Percentiles rank a stretch among this genome's conserved stretches.
Conservation (phyloP, 2,797 vertebrate species). For the Xiphorhynchus erythropygius region DNA sequence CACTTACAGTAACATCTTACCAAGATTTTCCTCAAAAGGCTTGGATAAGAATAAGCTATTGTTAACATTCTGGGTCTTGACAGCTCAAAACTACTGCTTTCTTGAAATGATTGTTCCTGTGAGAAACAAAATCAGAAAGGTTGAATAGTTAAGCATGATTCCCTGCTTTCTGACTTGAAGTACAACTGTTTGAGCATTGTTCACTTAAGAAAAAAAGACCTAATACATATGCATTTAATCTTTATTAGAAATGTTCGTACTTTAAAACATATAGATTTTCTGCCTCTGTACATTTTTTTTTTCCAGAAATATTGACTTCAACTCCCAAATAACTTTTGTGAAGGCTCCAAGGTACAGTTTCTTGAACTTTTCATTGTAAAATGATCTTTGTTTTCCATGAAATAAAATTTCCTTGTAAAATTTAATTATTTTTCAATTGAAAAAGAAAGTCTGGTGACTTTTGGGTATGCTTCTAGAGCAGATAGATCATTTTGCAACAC, state of each 20-base stretch:
- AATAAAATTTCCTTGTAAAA: neutral
- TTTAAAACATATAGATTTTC: neutral
- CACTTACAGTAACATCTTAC: neutral
- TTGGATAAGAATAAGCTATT: conserved; percentile 20
- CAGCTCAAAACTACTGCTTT: neutral
- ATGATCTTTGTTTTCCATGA: neutral
- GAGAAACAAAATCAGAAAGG: conserved; percentile 10
- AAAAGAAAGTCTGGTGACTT: neutral
- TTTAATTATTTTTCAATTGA: neutral
- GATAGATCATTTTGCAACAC: neutral
- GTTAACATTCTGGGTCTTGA: neutral
- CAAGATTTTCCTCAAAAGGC: neutral
- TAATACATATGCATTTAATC: neutral
- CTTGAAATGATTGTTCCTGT: neutral
- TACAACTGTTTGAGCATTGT: neutral
- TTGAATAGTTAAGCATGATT: neutral
- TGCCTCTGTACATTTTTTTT: neutral
- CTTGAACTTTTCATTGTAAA: neutral
- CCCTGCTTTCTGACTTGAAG: neutral
- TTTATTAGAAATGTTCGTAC: neutral
- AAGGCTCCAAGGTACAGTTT: neutral
- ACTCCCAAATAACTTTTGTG: neutral
- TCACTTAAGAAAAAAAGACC: neutral
- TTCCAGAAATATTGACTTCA: neutral
- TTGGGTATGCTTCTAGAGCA: neutral